phyloP scores from a whole-genome alignment of 2,113 vertebrate species.

The Rhipidura dahli region DNA sequence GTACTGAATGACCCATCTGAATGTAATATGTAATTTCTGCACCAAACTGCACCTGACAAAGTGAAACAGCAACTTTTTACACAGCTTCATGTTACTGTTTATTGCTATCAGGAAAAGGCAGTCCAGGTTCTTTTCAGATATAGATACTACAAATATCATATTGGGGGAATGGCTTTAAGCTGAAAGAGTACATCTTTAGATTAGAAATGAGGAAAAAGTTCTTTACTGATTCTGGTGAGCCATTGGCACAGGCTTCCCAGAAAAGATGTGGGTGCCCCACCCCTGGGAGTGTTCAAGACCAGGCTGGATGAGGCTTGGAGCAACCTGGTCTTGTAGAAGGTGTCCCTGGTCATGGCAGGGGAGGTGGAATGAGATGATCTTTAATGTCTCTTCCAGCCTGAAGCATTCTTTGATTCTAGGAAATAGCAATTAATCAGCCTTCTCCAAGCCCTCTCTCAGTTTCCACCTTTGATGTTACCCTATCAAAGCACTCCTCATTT shows the following conservation, averaged over 20 bases:
- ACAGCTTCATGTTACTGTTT: neutral
- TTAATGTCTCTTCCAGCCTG: neutral
- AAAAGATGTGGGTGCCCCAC: neutral
- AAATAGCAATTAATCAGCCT: neutral
- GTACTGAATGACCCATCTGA: neutral
- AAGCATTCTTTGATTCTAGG: neutral
- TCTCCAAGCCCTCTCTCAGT: neutral
- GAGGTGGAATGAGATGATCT: neutral
- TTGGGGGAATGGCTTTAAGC: neutral
- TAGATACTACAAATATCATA: neutral
- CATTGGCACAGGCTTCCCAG: neutral
- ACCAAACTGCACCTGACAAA: neutral
- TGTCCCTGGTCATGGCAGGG: neutral
- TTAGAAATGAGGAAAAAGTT: neutral
- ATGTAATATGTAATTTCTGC: neutral
- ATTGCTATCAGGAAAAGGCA: neutral
- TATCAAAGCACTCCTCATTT: neutral
- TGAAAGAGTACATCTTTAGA: neutral
- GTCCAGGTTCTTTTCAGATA: neutral
- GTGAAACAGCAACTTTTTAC: neutral
- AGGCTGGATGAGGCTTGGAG: neutral
- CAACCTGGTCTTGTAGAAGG: rapidly evolving
- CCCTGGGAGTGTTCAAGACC: neutral
- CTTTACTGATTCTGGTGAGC: neutral
- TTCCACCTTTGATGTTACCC: neutral